Evolutionary conservation across 2,888 invertebrate genomes (phyloP).

Genomic region (Drosophila kokeensis): DNA sequence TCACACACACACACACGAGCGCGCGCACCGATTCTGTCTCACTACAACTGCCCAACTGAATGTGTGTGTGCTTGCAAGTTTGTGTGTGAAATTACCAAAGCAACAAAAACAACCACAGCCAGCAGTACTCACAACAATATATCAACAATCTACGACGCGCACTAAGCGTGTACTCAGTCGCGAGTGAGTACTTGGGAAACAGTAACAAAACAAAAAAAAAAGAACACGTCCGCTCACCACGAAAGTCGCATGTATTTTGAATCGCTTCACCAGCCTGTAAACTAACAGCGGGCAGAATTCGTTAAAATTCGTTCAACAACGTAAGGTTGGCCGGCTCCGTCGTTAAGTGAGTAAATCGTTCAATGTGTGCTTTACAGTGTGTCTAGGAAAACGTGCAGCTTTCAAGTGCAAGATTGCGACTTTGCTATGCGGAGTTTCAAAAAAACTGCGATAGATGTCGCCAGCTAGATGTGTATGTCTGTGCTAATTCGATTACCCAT

Average conservation of each 20-base stretch:
- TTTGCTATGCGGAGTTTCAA: background rate
- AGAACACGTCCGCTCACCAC: slow-evolving; percentile 64
- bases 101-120: slow-evolving; percentile 43
- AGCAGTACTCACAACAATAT: slow-evolving; percentile 48
- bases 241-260: slow-evolving; percentile 63
- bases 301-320: slow-evolving; percentile 14
- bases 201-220: slow-evolving; percentile 51
- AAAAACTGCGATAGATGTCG: slow-evolving; percentile 2
- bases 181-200: slow-evolving; percentile 31
- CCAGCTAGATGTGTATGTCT: background rate
- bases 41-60: slow-evolving; percentile 31
- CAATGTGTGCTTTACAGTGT: background rate
- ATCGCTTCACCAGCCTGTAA: slow-evolving; percentile 29
- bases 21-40: slow-evolving; percentile 50
- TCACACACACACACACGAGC: slow-evolving; percentile 25
- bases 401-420: background rate
- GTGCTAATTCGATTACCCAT: background rate
- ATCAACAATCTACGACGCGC: slow-evolving; percentile 56
- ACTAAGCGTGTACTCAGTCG: slow-evolving; percentile 46
- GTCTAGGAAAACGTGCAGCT: background rate
- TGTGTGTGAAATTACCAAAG: slow-evolving; percentile 67
- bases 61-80: slow-evolving; percentile 1
- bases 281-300: slow-evolving; percentile 32
- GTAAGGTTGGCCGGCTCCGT: slow-evolving; percentile 6
- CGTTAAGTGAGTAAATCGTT: slow-evolving; percentile 36